These are phyloP conservation scores for Gastrophysa polygoni DNA, from an alignment of 2,888 invertebrate species.

Conservation along the genomic window DNA sequence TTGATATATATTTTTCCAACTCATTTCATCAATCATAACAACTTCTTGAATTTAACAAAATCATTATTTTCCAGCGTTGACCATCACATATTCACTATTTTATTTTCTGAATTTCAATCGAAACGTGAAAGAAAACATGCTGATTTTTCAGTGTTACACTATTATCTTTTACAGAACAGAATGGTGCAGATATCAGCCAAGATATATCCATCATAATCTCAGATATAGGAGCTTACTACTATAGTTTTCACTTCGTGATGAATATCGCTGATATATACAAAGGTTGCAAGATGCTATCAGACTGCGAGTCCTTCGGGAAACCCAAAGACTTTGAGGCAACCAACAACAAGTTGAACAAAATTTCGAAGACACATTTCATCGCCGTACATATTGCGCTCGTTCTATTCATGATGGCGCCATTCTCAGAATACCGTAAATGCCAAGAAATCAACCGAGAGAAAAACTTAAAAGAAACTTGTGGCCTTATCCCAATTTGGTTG, in stretches of 20 bases:
- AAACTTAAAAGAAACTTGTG: background rate
- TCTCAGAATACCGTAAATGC: constrained; percentile 1
- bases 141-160: too few relatives aligned
- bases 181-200: background rate
- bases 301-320: constrained; percentile 10
- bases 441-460: background rate
- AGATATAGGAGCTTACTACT: constrained; percentile 16
- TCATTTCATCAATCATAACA: too few relatives aligned
- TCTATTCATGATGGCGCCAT: background rate
- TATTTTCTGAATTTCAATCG: too few relatives aligned
- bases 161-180: constrained; percentile 16
- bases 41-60: too few relatives aligned
- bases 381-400: background rate
- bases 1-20: too few relatives aligned
- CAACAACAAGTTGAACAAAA: constrained; percentile 9
- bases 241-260: constrained; percentile 13
- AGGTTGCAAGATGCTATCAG: constrained; percentile 4
- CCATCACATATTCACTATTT: too few relatives aligned
- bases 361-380: constrained; percentile 2
- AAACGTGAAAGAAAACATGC: too few relatives aligned
- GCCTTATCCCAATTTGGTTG: constrained; percentile 6
- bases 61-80: too few relatives aligned
- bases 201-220: constrained; percentile 15
- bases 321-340: constrained; percentile 1
- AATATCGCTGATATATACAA: background rate